Percentiles rank a stretch among this genome's conserved stretches.
Conservation (phyloP, 2,797 vertebrate genomes). For the Clarias platycephalus region DNA sequence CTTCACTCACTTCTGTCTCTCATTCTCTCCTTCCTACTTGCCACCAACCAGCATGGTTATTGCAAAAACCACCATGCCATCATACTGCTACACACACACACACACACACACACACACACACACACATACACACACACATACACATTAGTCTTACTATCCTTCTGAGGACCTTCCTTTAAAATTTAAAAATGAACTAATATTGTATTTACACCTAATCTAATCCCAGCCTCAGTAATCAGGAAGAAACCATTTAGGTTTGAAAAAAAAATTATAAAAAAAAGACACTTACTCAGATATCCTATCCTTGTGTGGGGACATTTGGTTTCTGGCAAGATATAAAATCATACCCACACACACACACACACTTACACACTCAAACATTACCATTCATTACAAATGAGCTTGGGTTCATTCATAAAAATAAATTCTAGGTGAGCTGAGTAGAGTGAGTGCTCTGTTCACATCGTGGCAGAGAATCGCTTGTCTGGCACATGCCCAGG, state of each 20-base stretch:
- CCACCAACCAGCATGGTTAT: slow-evolving; percentile 49
- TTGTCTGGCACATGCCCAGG: slow-evolving; percentile 35
- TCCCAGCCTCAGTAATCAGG: neutral
- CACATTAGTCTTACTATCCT: slow-evolving; percentile 6
- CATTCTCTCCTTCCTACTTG: slow-evolving; percentile 47
- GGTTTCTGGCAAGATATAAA: neutral
- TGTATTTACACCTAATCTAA: neutral
- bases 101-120: slow-evolving; percentile 40
- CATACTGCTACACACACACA: slow-evolving; percentile 46
- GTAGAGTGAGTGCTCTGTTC: slow-evolving; percentile 21
- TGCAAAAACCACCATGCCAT: slow-evolving; percentile 48
- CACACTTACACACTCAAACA: slow-evolving; percentile 35
- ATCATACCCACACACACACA: slow-evolving; percentile 37
- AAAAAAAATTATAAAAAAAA: neutral
- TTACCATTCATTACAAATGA: slow-evolving; percentile 54
- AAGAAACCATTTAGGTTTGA: neutral
- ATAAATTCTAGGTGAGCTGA: slow-evolving; percentile 44
- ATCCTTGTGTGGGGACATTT: neutral
- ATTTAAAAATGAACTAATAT: neutral
- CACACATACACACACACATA: slow-evolving; percentile 42
- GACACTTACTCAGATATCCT: neutral
- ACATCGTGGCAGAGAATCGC: neutral
- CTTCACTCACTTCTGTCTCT: slow-evolving; percentile 45
- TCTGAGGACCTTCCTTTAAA: neutral
- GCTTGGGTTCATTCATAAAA: slow-evolving; percentile 61